Conservation (phyloP, 1,140 invertebrate species). For the Zaprionus lachaisei region DNA sequence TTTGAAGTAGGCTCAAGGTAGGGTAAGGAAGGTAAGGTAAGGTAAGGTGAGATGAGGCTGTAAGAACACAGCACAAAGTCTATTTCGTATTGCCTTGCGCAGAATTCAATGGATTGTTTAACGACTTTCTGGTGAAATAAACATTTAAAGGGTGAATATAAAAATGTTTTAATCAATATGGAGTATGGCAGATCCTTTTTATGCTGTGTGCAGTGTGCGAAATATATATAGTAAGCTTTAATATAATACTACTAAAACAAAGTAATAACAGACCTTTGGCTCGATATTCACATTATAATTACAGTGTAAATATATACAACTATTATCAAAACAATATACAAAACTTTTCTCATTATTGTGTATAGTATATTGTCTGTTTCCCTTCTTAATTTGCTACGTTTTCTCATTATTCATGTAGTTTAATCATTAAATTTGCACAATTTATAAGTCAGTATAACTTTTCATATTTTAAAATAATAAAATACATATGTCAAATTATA, state of each 20-base stretch:
- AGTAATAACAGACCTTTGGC: too few species aligned
- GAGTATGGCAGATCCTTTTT: not conserved
- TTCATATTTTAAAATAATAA: too few species aligned
- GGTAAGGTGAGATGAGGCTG: not conserved
- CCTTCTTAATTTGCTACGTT: not conserved
- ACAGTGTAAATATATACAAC: not conserved
- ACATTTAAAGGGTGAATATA: not conserved
- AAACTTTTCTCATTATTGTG: too few species aligned
- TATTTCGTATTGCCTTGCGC: not conserved
- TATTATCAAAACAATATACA: too few species aligned
- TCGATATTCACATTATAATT: too few species aligned
- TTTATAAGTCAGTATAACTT: too few species aligned
- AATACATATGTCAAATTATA: too few species aligned
- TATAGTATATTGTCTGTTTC: not conserved
- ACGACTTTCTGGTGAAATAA: not conserved
- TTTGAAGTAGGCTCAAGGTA: not conserved
- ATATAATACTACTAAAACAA: too few species aligned
- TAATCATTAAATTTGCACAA: too few species aligned
- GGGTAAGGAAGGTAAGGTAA: not conserved
- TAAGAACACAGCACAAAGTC: not conserved
- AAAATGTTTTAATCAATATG: not conserved
- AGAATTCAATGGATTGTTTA: slow-evolving; percentile 1
- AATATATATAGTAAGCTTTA: too few species aligned
- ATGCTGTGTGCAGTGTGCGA: not conserved
- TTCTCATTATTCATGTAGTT: not conserved